Evolutionary conservation across 1,140 invertebrate genomes (phyloP), one percentile per base, ranked within the genome.

Genomic region (Diprion similis): DNA sequence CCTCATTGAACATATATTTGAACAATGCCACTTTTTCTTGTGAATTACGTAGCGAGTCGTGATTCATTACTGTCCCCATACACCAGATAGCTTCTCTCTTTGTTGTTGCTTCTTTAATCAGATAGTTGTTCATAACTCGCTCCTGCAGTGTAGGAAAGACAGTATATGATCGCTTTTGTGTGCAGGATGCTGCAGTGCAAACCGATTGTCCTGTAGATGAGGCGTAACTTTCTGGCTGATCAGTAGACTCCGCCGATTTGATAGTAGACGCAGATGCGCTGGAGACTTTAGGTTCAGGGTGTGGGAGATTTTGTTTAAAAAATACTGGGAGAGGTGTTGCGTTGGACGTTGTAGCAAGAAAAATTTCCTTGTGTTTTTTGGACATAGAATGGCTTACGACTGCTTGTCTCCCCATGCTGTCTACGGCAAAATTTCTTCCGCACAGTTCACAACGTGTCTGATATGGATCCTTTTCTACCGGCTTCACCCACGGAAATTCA

Each of bases 11-110:
- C 73, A 77, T 77, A n/a, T 48, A 10, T 46, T 51, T 70, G 45
- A 69, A 75, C 15, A 75, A 18, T 10, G 17, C 24, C 11, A 72
- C 71, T 13, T 59, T 46, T 17, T 17, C 46, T 66, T 59, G 66
- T 10, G 73, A 70, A 73, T 18, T 47, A 19, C 70, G 46, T 46
- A 75, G 18, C 0, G 76, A 77, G n/a, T 51, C 18, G 51, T 75
- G 73, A 46, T 18, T 75, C 45, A 72, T 46, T 10, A 75, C 19
- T 17, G 70, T 59, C 8, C 66, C 51, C n/a, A 74, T 9, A 71
- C 75, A 73, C 71, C 75, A 76, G 45, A 72, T 24, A n/a, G 74
- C 74, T 76, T 75, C 73, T 19, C 73, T 73, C 66, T 64, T 75
- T 13, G 75, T 76, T 19, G 74, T 71, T 46, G 64, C 59, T 15